Conservation (phyloP, 2,113 vertebrate genomes). For the Xiphophorus hellerii region DNA sequence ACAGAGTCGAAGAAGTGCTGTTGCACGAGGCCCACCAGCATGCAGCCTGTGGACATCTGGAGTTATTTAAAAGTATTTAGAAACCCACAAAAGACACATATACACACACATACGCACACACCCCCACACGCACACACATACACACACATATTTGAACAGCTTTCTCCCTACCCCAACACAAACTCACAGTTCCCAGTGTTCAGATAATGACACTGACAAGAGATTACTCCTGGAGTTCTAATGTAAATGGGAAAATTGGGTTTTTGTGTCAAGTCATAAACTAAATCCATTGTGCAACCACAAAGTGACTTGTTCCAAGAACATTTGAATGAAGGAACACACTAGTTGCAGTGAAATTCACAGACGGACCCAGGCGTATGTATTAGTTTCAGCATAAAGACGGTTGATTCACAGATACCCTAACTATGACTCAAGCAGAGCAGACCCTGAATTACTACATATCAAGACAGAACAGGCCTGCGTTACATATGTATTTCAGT, state of each 20-base stretch:
- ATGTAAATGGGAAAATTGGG: constrained; percentile 63
- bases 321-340: constrained; percentile 17
- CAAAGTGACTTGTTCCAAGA: constrained; percentile 22
- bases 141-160: constrained; percentile 39
- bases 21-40: constrained; percentile 67
- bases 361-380: constrained; percentile 1
- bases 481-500: constrained; percentile 2
- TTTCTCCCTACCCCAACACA: constrained; percentile 45
- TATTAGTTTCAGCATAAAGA: constrained; percentile 33
- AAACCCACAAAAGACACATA: constrained; percentile 59
- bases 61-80: constrained; percentile 75
- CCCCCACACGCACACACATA: constrained; percentile 42
- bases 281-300: constrained; percentile 39
- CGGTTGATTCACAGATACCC: constrained; percentile 28
- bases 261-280: constrained; percentile 65
- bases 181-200: constrained; percentile 34
- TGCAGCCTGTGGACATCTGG: constrained; percentile 75
- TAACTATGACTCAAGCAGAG: not conserved
- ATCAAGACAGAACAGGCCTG: not conserved
- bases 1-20: constrained; percentile 70
- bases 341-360: not conserved
- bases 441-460: constrained; percentile 20
- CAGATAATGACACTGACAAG: constrained; percentile 57
- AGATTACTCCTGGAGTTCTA: constrained; percentile 28
- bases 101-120: constrained; percentile 43